phyloP scores from a whole-genome alignment of 2,113 vertebrate species.

The Sinocyclocheilus maitianheensis region DNA sequence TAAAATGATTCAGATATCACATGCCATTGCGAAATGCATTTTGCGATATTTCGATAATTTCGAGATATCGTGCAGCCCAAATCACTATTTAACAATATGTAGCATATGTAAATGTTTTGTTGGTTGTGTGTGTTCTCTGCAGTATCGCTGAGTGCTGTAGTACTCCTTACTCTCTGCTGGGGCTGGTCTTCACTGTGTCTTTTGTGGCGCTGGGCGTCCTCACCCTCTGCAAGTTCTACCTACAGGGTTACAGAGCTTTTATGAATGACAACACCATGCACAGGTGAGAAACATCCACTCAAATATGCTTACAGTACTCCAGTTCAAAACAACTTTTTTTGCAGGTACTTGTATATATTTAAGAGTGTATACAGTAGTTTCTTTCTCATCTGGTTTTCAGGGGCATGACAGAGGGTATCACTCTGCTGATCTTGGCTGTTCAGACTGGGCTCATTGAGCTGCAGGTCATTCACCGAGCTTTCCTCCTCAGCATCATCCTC shows the following conservation, averaged over 20 bases:
- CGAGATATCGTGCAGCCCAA: too few relatives aligned
- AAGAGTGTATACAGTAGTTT: not conserved
- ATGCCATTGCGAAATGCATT: too few relatives aligned
- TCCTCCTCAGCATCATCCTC: slow-evolving; percentile 97
- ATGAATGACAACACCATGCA: slow-evolving; percentile 99
- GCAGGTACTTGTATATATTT: not conserved
- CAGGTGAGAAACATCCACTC: slow-evolving; percentile 71
- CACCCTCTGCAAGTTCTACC: slow-evolving; percentile 79
- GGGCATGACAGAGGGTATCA: slow-evolving; percentile 97
- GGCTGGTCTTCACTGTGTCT: slow-evolving; percentile 95
- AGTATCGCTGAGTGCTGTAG: slow-evolving; percentile 98
- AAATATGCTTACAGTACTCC: not conserved
- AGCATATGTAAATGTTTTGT: not conserved
- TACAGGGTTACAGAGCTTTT: slow-evolving; percentile 96
- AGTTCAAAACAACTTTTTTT: not conserved
- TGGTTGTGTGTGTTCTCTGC: slow-evolving; percentile 64
- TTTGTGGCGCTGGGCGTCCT: slow-evolving; percentile 89
- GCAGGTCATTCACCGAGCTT: slow-evolving; percentile 95
- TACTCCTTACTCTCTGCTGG: slow-evolving; percentile 94
- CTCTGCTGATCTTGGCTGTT: slow-evolving; percentile 90
- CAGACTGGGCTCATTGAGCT: slow-evolving; percentile 97
- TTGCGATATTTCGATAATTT: too few relatives aligned
- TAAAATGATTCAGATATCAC: too few relatives aligned
- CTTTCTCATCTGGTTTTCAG: slow-evolving; percentile 66
- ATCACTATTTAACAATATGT: not conserved